Base-by-base conservation (phyloP, 2,888 invertebrate genomes). In the Drosophila helvetica region DNA sequence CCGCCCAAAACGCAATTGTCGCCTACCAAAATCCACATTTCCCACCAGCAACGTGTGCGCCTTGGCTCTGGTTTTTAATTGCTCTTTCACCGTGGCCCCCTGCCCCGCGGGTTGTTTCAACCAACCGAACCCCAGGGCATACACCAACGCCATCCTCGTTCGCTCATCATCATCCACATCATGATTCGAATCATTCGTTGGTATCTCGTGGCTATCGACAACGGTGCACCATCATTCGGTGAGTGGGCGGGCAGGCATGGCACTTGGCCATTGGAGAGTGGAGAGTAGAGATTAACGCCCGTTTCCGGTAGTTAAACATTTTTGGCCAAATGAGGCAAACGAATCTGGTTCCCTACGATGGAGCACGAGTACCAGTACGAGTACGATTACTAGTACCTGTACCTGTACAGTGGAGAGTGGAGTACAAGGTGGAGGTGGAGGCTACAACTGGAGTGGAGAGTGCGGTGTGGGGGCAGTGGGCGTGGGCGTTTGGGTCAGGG, bases 1-100 rank as follows among this genome's bases (percentile, higher is more conserved):
- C 70, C 84, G 79, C 82, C 81, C 86, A 75, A 77, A 77, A 83
- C 84, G 80, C 84, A 83, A 84, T 74, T 83, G 30, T 62, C 27
- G 38, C 6, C 33, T 33, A 12, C 33, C 6, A 5, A 38, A 38
- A 38, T 38, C 38, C 5, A 15, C 5, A 6, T 15, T 38, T 10
- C 48, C 57, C 46, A 38, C 38, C 10, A 38, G 22, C 19, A 33
- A 33, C 33, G 12, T 51, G 6, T 47, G 25, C 15, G 45, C 15
- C 30, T 15, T 50, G 15, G 45, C 51, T 57, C 38, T 57, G 47
- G 47, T 12, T 81, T 84, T 84, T 84, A 84, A 84, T 84, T 84
- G 87, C 85, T 87, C 74, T 77, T 68, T 70, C 78, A 68, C 53
- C 47, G 15, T 15, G 6, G 6, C 5, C 22, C 22, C 22, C 22